Percentiles rank a stretch among this genome's conserved stretches.
Evolutionary conservation across 2,113 vertebrate species (phyloP).

Genomic region (Genyomyrus donnyi): DNA sequence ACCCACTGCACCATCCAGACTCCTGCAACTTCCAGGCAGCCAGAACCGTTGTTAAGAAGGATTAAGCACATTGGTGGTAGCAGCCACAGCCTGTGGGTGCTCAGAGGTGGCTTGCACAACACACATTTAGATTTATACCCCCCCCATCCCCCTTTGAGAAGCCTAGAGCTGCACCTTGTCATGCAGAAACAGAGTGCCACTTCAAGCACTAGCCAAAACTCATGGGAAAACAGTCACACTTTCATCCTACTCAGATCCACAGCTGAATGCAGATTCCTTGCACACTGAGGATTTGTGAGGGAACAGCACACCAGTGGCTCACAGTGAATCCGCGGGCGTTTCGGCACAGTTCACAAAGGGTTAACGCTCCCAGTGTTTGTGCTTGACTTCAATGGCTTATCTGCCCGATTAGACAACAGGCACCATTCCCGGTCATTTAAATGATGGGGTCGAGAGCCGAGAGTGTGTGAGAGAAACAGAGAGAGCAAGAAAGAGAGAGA

Average conservation of each 20-base stretch:
- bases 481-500: neutral
- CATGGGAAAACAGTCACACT: neutral
- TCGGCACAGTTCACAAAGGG: neutral
- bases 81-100: neutral
- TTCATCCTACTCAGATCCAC: neutral
- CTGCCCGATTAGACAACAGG: slow-evolving; percentile 1
- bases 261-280: neutral
- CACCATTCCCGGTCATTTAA: neutral
- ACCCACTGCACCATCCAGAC: neutral
- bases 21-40: neutral
- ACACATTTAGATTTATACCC: neutral
- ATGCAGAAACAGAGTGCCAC: neutral
- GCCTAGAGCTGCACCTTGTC: neutral
- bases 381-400: neutral
- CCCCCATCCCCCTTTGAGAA: neutral
- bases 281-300: neutral
- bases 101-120: neutral
- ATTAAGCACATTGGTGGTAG: neutral
- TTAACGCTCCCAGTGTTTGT: neutral
- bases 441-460: neutral
- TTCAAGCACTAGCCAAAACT: neutral
- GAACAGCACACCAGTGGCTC: neutral
- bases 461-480: neutral
- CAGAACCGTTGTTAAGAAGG: neutral
- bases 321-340: neutral